These are phyloP conservation scores for Agonopterix arenella DNA, from an alignment of 2,888 invertebrate species.

Conservation along the genomic window DNA sequence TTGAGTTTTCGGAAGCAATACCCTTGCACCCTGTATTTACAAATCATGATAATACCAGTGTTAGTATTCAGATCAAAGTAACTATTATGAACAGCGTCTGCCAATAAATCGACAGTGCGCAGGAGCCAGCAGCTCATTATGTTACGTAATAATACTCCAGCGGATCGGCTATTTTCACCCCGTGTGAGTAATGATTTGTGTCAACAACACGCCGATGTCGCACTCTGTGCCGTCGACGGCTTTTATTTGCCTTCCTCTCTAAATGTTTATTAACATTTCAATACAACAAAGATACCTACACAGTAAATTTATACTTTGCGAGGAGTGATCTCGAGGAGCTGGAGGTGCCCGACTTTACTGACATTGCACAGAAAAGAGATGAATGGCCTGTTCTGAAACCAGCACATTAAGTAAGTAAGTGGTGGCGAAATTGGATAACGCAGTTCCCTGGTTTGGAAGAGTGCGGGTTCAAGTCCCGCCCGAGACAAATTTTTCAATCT, in stretches of 20 bases:
- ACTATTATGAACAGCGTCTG: conserved; percentile 14
- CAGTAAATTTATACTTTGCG: conserved; percentile 13
- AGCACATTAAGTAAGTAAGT: too few species aligned
- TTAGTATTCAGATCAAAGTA: background rate
- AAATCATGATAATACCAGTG: too few species aligned
- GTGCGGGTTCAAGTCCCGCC: too few species aligned
- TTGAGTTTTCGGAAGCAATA: too few species aligned
- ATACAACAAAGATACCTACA: conserved; percentile 10
- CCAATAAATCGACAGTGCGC: conserved; percentile 2
- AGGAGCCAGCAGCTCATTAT: background rate
- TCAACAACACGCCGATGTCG: conserved; percentile 25
- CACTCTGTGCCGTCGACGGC: conserved; percentile 14
- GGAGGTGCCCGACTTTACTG: too few species aligned
- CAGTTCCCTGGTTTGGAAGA: too few species aligned
- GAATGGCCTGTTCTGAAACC: too few species aligned
- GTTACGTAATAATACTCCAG: background rate
- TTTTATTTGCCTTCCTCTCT: conserved; percentile 11
- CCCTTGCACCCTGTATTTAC: too few species aligned
- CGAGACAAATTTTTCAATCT: too few species aligned
- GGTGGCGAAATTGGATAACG: too few species aligned
- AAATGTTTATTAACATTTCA: conserved; percentile 8
- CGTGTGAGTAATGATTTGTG: conserved; percentile 31
- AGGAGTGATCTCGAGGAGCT: too few species aligned
- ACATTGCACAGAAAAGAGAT: too few species aligned
- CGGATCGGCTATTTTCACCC: conserved; percentile 10